Evolutionary conservation across 2,888 invertebrate genomes (phyloP), one percentile per base, ranked within the genome.

Genomic region (Phymatocera aterrima): DNA sequence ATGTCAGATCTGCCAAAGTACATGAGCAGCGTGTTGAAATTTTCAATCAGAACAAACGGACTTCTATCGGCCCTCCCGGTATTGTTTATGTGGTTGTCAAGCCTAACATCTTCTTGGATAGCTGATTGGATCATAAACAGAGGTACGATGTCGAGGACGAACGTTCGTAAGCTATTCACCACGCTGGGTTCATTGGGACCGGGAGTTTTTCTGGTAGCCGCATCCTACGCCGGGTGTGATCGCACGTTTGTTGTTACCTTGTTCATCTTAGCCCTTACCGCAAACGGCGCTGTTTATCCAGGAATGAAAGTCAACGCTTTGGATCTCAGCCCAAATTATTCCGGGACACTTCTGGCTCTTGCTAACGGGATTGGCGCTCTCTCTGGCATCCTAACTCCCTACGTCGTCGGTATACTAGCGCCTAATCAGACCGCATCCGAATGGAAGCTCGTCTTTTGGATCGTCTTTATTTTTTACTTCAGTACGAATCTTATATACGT

Each of bases 301-400:
- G 94, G 94, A 79, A 94, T 94, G 93, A 94, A 94, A 89, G 93
- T 94, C 31, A 94, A 94, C 88, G 93, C 94, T 0, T 89, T 94
- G 77, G 94, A 94, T 88, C 91, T 94, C 82, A 94, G 94, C 88
- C 93, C 93, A 72, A 94, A 94, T 88, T 94, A 93, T 86, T 94
- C 94, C 0, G 94, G 94, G 3, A 94, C 94, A 0, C 91, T 94
- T 79, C 94, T 94, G 94, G 94, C 94, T 3, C 93, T 94, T 34
- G 94, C 94, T 8, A 94, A 94, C 84, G 94, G 94, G 0, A 93
- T 94, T 77, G 94, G 94, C 46, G 94, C 94, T 1, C 92, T 94
- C 15, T 93, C 94, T 0, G 94, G 94, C 72, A 93, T 94, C 83
- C 92, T 94, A 48, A 93, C 93, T 1, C 94, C 94, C 1, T 93